Percentiles rank a stretch among this genome's conserved stretches.
Conservation (phyloP, 2,113 vertebrate genomes). For the Danio rerio region GRCz12tu NC_133196.1:10271001-10271500, state of each 20-base stretch:
- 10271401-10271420: background rate
- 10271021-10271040: too few species aligned
- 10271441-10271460: too few species aligned
- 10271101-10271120: background rate
- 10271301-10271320: background rate
- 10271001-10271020: too few species aligned
- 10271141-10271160: background rate
- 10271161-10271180: background rate
- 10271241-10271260: background rate
- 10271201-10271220: background rate
- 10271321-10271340: background rate
- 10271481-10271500: background rate
- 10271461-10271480: background rate
- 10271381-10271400: background rate
- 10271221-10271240: background rate
- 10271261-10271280: too few species aligned
- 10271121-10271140: background rate
- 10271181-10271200: background rate
- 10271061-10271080: too few species aligned
- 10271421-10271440: background rate
- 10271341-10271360: constrained; percentile 2
- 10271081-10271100: background rate
- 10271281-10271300: background rate
- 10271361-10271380: constrained; percentile 28
- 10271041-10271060: too few species aligned